Conservation (phyloP, 1,140 invertebrate genomes). For the Ceratina australensis region DNA sequence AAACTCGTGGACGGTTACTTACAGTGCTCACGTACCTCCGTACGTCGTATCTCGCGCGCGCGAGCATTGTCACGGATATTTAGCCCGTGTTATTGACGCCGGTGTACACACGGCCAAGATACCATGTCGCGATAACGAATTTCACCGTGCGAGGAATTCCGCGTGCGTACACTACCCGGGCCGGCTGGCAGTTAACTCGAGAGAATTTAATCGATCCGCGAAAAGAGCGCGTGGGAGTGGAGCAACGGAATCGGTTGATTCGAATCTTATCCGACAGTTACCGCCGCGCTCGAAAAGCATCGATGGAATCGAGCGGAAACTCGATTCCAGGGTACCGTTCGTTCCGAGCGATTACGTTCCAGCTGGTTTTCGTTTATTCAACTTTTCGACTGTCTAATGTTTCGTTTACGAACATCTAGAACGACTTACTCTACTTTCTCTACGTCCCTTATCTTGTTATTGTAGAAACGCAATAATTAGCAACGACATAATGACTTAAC, state of each 20-base stretch:
- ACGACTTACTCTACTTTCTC: too few relatives aligned
- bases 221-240: neutral
- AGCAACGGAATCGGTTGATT: constrained; percentile 1
- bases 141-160: constrained; percentile 1
- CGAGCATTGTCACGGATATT: constrained; percentile 52
- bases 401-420: too few relatives aligned
- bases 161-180: neutral
- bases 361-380: neutral
- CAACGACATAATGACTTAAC: too few relatives aligned
- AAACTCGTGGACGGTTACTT: constrained; percentile 63
- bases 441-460: too few relatives aligned
- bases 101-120: constrained; percentile 17
- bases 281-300: neutral
- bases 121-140: constrained; percentile 13
- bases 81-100: constrained; percentile 40
- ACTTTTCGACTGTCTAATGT: too few relatives aligned
- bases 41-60: constrained; percentile 39
- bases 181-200: too few relatives aligned
- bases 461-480: too few relatives aligned
- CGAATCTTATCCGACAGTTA: neutral
- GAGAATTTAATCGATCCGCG: constrained; percentile 26
- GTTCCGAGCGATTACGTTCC: too few relatives aligned
- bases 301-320: neutral
- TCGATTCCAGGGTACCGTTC: too few relatives aligned
- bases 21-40: neutral